phyloP scores from a whole-genome alignment of 1,140 invertebrate genomes.

The Tetramorium simillimum region DNA sequence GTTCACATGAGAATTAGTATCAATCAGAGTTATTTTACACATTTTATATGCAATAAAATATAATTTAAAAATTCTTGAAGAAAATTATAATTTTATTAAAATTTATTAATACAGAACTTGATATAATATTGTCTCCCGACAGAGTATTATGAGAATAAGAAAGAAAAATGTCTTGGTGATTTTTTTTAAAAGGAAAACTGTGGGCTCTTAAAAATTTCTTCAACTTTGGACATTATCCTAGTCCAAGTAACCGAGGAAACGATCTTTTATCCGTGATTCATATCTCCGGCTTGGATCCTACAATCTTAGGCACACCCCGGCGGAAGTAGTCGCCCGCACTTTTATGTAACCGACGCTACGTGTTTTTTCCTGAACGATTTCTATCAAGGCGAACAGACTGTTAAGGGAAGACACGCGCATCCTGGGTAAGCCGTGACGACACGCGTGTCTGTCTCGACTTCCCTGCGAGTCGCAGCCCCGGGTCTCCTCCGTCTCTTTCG shows the following conservation, averaged over 20 bases:
- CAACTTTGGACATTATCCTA: neutral
- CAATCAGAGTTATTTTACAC: neutral
- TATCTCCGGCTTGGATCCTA: slow-evolving; percentile 66
- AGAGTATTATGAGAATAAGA: neutral
- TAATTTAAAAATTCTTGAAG: neutral
- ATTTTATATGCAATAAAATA: neutral
- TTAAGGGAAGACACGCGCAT: slow-evolving; percentile 83
- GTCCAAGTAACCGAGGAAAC: slow-evolving; percentile 50
- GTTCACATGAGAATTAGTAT: neutral
- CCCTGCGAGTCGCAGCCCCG: slow-evolving; percentile 37
- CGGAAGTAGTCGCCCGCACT: slow-evolving; percentile 73
- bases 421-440: slow-evolving; percentile 83
- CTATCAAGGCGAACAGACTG: slow-evolving; percentile 64
- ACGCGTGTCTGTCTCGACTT: slow-evolving; percentile 70
- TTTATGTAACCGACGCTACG: slow-evolving; percentile 75
- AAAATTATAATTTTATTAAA: neutral
- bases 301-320: slow-evolving; percentile 49
- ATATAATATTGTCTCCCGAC: neutral
- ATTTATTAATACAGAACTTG: neutral
- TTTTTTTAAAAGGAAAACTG: neutral
- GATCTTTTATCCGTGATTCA: slow-evolving; percentile 60
- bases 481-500: slow-evolving; percentile 57
- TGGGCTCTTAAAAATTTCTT: neutral
- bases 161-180: neutral
- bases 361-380: slow-evolving; percentile 78